phyloP scores from a whole-genome alignment of 2,113 vertebrate species.

The Pluvialis apricaria region DNA sequence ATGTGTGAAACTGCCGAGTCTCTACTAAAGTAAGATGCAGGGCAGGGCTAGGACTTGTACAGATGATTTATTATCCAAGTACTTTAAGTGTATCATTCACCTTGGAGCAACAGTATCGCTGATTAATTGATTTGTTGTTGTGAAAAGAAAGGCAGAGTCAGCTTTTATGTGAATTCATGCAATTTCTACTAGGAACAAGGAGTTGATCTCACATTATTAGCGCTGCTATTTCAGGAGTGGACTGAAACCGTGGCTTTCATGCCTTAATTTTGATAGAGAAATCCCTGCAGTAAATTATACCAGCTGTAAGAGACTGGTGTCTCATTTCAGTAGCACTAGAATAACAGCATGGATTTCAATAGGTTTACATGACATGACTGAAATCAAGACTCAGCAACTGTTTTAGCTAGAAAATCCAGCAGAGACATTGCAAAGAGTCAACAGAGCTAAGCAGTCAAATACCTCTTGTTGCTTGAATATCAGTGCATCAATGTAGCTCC shows the following conservation, averaged over 20 bases:
- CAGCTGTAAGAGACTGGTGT: background rate
- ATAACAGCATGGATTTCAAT: background rate
- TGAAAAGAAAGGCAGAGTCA: background rate
- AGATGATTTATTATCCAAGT: background rate
- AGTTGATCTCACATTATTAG: background rate
- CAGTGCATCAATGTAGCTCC: conserved; percentile 71
- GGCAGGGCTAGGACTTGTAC: background rate
- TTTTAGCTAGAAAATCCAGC: background rate
- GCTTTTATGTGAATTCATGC: background rate
- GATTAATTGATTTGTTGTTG: conserved; percentile 14
- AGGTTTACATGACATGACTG: background rate
- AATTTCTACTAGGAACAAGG: background rate
- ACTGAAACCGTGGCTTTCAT: background rate
- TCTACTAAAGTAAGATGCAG: background rate
- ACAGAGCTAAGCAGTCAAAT: background rate
- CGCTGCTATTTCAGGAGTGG: background rate
- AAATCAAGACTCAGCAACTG: background rate
- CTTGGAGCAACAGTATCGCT: background rate
- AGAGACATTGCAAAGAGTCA: background rate
- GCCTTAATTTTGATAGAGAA: background rate
- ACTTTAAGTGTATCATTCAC: background rate
- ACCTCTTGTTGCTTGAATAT: conserved; percentile 72
- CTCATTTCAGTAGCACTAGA: background rate
- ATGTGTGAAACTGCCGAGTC: background rate
- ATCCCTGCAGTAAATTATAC: background rate